A percentile compares a stretch with the other conserved stretches of the same genome.
Conservation (phyloP, 2,888 invertebrate genomes). For the Byasa hedistus region DNA sequence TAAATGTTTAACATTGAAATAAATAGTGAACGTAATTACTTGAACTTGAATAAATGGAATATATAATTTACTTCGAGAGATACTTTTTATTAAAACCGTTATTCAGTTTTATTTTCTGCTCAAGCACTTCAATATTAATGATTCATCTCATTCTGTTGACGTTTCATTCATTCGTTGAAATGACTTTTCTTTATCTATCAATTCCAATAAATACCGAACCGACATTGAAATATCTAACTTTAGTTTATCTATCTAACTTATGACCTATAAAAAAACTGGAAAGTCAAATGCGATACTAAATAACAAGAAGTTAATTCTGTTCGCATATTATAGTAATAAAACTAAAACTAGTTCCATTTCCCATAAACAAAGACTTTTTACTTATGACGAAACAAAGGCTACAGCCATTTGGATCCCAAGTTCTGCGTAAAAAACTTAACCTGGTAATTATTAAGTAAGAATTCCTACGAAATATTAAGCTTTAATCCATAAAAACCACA, state of each 20-base stretch:
- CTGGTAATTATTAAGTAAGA: neutral
- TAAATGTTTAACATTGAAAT: neutral
- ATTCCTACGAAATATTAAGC: neutral
- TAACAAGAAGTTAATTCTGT: no score
- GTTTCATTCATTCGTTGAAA: neutral
- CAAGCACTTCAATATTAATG: neutral
- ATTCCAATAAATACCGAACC: neutral
- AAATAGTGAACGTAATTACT: neutral
- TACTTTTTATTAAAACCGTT: neutral
- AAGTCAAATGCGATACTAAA: no score
- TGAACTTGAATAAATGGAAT: no score
- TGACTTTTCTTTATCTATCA: neutral
- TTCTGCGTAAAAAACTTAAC: neutral
- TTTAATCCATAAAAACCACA: no score
- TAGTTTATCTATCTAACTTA: neutral
- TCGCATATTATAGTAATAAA: no score
- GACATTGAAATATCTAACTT: neutral
- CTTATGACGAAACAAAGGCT: no score
- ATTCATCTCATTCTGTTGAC: neutral
- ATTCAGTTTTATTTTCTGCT: constrained; percentile 2
- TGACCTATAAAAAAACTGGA: neutral
- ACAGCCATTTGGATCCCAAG: neutral
- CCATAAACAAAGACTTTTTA: no score
- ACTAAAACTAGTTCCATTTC: no score
- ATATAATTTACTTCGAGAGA: no score